phyloP scores from a whole-genome alignment of 2,797 vertebrate genomes.

The Poecilia picta region DNA sequence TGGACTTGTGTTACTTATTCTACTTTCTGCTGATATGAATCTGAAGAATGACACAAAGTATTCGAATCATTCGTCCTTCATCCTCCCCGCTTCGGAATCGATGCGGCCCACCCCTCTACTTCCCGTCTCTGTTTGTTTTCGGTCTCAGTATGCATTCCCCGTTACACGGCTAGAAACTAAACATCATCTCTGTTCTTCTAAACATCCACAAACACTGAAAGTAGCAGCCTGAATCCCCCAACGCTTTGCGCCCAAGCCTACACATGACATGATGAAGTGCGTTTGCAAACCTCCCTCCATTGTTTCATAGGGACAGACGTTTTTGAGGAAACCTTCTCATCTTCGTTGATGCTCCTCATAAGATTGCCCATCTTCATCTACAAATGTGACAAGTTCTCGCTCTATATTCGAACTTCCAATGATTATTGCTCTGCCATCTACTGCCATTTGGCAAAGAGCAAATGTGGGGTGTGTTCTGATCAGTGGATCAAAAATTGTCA shows the following conservation, averaged over 20 bases:
- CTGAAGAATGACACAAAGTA: conserved; percentile 55
- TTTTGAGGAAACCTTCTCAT: conserved; percentile 40
- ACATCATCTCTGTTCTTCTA: conserved; percentile 31
- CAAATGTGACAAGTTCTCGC: conserved; percentile 26
- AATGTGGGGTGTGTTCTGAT: conserved; percentile 20
- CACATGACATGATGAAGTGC: conserved; percentile 19
- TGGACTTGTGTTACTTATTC: conserved; percentile 7
- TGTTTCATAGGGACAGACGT: conserved; percentile 56
- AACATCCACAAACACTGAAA: conserved; percentile 11
- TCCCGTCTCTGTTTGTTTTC: conserved; percentile 64
- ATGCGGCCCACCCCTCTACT: conserved; percentile 63
- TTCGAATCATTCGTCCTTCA: conserved; percentile 64
- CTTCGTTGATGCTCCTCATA: conserved; percentile 32
- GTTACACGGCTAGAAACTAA: conserved; percentile 26
- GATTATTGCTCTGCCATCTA: conserved; percentile 40
- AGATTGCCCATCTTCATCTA: conserved; percentile 43
- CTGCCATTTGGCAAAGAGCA: conserved; percentile 38
- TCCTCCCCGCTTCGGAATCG: conserved; percentile 55
- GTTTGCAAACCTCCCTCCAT: conserved; percentile 45
- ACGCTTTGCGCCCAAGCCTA: conserved; percentile 15
- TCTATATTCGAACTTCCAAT: conserved; percentile 35
- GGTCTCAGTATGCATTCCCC: conserved; percentile 46
- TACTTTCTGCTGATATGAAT: conserved; percentile 33
- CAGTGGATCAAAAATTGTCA: conserved; percentile 22
- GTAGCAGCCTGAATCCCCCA: conserved; percentile 6